These are phyloP conservation scores for Australoheros scitulus DNA, from an alignment of 2,113 vertebrate genomes.

Conservation along the genomic window DNA sequence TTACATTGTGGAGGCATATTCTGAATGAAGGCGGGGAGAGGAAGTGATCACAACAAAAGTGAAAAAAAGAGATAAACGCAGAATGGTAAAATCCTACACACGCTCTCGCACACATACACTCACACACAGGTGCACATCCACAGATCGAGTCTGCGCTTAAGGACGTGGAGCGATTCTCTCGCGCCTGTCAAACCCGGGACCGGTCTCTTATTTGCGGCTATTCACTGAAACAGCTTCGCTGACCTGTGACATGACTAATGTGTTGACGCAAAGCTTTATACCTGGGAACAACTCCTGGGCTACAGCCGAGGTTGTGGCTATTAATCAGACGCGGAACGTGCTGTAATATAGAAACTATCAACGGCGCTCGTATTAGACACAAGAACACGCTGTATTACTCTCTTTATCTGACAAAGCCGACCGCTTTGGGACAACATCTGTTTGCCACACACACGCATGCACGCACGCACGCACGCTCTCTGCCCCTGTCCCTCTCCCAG, in stretches of 20 bases:
- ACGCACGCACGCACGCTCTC: conserved; percentile 2
- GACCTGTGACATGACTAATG: conserved; percentile 36
- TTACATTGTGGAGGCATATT: conserved; percentile 47
- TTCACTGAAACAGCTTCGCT: background rate
- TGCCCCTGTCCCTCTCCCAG: background rate
- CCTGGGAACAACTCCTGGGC: conserved; percentile 51
- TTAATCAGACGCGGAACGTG: conserved; percentile 9
- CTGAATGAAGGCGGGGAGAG: conserved; percentile 50
- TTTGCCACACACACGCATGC: conserved; percentile 42
- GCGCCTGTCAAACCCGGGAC: conserved; percentile 30
- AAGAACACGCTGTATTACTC: conserved; percentile 57
- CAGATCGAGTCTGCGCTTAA: conserved; percentile 10
- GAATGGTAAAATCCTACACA: conserved; percentile 14
- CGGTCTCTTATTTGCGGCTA: background rate
- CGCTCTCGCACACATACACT: background rate
- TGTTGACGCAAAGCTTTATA: conserved; percentile 24
- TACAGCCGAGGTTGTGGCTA: background rate
- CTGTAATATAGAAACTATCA: conserved; percentile 14
- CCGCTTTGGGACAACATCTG: conserved; percentile 70
- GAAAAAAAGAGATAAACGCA: conserved; percentile 11
- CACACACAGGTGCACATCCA: conserved; percentile 34
- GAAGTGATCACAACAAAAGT: conserved; percentile 36
- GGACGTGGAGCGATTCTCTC: conserved; percentile 23
- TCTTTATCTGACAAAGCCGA: conserved; percentile 61
- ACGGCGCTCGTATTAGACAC: conserved; percentile 12